Base-by-base conservation (phyloP, 2,113 vertebrate species). In the Fulica atra region DNA sequence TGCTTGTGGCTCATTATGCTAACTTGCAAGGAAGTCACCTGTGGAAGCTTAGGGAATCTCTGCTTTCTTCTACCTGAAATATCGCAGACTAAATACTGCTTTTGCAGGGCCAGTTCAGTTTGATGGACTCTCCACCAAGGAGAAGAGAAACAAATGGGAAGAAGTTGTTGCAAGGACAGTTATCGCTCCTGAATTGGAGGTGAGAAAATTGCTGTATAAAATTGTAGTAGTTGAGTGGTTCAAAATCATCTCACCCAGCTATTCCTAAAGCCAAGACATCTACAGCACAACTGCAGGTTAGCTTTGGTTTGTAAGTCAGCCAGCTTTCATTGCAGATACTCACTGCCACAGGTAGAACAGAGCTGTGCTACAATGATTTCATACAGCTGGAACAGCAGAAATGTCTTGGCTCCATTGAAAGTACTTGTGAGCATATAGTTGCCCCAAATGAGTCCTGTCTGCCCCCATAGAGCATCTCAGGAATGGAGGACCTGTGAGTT, bases 91-190 rank as follows among this genome's bases (percentile, higher is more conserved):
- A 57, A 68, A 59, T 89, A 7, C 78, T 95, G 48, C 72, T 73
- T 61, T 95, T 91, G 59, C 86, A 99, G 99, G 97, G 90, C 89
- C 86, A 35, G 94, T 65, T 78, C 16, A 7, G 13, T 98, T 98
- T 71, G 85, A 98, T 60, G 26, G 33, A 8, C 97, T 99, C 25
- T 98, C 98, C 24, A 98, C 97, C 63, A 99, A 98, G 94, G 66
- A 93, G 7, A n/a, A 33, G 6, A 98, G 99, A 96, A 99, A 99
- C 84, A 80, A n/a, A 20, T 99, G 99, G 99, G 99, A 99, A 93
- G 77, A 91, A 33, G 70, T 93, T 44, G 73, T 98, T 82, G 96
- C 97, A 91, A 65, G 86, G 16, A 68, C 57, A 11, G 33, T 99
- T 85, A 97, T 99, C 89, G 54, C 95, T 50, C 98, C 97, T 71